phyloP scores from a whole-genome alignment of 2,888 invertebrate genomes.

The Mamestra brassicae region DNA sequence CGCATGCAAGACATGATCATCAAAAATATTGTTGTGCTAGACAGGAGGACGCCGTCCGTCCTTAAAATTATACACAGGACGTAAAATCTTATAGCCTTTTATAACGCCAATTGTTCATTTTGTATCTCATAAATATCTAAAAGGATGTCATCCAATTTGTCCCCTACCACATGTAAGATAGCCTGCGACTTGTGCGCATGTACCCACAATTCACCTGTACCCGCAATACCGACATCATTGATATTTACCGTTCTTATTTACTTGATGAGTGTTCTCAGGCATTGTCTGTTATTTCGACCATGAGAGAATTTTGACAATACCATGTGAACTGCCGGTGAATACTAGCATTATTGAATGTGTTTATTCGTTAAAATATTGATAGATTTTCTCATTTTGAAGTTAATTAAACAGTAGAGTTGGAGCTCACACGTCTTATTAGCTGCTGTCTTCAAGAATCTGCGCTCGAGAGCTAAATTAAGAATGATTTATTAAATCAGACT shows the following conservation, averaged over 20 bases:
- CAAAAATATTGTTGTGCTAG: background rate
- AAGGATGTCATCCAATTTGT: background rate
- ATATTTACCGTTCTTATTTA: constrained; percentile 45
- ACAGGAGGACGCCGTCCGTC: background rate
- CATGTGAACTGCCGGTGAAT: constrained; percentile 35
- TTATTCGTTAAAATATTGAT: background rate
- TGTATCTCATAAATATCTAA: background rate
- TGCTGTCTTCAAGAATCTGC: constrained; percentile 4
- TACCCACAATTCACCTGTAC: constrained; percentile 11
- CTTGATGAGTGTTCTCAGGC: constrained; percentile 33
- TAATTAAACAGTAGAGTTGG: background rate
- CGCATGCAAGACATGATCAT: background rate
- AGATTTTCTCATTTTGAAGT: constrained; percentile 1
- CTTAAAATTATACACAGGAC: background rate
- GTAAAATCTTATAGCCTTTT: background rate
- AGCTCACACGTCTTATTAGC: background rate
- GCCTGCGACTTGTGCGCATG: too few species aligned
- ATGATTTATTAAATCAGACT: background rate
- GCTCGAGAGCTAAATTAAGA: constrained; percentile 10
- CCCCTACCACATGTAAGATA: background rate
- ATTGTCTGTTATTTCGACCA: constrained; percentile 42
- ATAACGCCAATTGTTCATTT: too few species aligned
- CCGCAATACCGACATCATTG: constrained; percentile 30
- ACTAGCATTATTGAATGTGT: background rate
- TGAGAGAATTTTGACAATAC: constrained; percentile 52